phyloP scores from a whole-genome alignment of 2,797 vertebrate species.

The Brotula barbata region DNA sequence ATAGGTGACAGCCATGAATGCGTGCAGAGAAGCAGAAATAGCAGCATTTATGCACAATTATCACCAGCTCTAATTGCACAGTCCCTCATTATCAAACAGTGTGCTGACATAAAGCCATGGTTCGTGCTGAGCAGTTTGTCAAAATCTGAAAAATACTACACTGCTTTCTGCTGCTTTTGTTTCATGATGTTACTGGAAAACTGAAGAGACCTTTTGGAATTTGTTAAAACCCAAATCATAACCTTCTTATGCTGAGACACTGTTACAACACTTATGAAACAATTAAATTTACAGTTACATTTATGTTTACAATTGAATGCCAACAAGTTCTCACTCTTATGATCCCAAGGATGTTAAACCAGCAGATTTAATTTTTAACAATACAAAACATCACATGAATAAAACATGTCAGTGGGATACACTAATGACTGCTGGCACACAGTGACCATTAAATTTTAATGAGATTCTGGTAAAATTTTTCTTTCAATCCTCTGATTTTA shows the following conservation, averaged over 20 bases:
- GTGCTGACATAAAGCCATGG: slow-evolving; percentile 1
- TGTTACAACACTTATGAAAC: slow-evolving; percentile 17
- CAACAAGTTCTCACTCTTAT: slow-evolving; percentile 16
- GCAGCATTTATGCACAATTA: slow-evolving; percentile 20
- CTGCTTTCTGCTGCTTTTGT: slow-evolving; percentile 17
- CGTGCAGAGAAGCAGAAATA: slow-evolving; percentile 19
- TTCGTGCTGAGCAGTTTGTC: background rate
- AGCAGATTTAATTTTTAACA: slow-evolving; percentile 8
- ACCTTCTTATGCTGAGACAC: slow-evolving; percentile 9
- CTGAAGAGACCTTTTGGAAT: slow-evolving; percentile 13
- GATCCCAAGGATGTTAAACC: slow-evolving; percentile 13
- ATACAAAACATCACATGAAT: slow-evolving; percentile 15
- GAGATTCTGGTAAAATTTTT: no score
- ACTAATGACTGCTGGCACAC: slow-evolving; percentile 1
- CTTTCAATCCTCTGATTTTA: background rate
- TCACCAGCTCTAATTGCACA: slow-evolving; percentile 40
- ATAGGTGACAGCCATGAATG: slow-evolving; percentile 1
- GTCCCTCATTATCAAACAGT: slow-evolving; percentile 11
- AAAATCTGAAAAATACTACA: slow-evolving; percentile 5
- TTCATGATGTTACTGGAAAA: slow-evolving; percentile 8
- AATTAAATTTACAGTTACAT: slow-evolving; percentile 14
- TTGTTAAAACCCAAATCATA: background rate
- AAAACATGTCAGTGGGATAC: slow-evolving; percentile 5
- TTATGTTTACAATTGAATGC: slow-evolving; percentile 23
- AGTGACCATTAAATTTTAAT: background rate